Conservation (phyloP, 2,113 vertebrate genomes). For the Festucalex cinctus region DNA sequence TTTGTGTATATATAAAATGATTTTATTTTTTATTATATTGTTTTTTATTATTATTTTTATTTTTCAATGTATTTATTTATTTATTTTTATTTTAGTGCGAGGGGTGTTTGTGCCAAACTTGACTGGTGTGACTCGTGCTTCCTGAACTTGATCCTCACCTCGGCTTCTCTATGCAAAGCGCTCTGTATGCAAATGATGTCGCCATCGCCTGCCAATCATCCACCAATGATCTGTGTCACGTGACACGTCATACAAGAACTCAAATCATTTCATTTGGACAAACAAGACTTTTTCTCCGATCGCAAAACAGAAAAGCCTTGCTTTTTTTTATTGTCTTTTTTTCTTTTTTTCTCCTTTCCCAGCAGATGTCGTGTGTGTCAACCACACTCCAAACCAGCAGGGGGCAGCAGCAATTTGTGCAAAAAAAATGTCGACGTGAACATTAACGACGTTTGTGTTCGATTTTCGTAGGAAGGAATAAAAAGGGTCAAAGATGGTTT, state of each 20-base stretch:
- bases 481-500: background rate
- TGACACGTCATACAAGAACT: background rate
- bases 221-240: background rate
- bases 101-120: background rate
- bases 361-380: background rate
- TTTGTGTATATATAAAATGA: no score
- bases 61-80: no score
- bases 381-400: background rate
- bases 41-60: no score
- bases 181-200: slow-evolving; percentile 68
- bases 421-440: background rate
- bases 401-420: background rate
- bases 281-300: no score
- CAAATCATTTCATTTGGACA: background rate
- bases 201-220: background rate
- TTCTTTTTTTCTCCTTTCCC: background rate
- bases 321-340: background rate
- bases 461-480: background rate
- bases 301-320: background rate
- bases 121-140: slow-evolving; percentile 46
- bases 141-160: slow-evolving; percentile 36
- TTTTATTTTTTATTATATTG: no score
- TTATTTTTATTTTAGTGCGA: no score
- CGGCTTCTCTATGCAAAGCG: slow-evolving; percentile 76
- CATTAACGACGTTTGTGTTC: background rate